Percentiles rank a stretch among this genome's conserved stretches.
Evolutionary conservation across 1,140 invertebrate genomes (phyloP).

Genomic region (Zeugodacus cucurbitae): DNA sequence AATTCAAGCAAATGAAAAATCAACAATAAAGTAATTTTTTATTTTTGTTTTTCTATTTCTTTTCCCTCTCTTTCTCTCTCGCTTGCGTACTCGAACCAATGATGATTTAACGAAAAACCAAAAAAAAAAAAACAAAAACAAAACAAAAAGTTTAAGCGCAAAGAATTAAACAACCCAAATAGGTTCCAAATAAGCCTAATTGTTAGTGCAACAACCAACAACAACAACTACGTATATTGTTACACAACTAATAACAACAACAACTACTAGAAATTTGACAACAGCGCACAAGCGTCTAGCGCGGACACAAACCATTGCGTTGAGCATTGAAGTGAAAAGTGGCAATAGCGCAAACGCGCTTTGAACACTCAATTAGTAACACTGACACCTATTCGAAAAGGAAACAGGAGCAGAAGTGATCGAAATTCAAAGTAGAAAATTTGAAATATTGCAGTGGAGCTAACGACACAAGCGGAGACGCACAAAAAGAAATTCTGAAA

Average conservation of each 20-base stretch:
- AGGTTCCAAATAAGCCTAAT: background rate
- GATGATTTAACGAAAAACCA: background rate
- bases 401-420: background rate
- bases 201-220: constrained; percentile 32
- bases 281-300: background rate
- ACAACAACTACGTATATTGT: constrained; percentile 14
- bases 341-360: background rate
- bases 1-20: background rate
- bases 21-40: constrained; percentile 29
- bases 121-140: no score
- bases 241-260: background rate
- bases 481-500: background rate
- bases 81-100: background rate
- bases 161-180: background rate
- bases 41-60: constrained; percentile 39
- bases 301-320: background rate
- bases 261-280: background rate
- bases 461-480: background rate
- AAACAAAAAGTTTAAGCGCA: constrained; percentile 20
- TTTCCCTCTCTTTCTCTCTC: constrained; percentile 13
- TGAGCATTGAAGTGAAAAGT: background rate
- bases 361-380: background rate
- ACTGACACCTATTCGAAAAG: background rate
- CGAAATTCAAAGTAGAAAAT: no score
- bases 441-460: background rate